A percentile compares a stretch with the other conserved stretches of the same genome.
These are phyloP conservation scores for Ylistrum balloti DNA, from an alignment of 1,140 invertebrate species.

Conservation along the genomic window DNA sequence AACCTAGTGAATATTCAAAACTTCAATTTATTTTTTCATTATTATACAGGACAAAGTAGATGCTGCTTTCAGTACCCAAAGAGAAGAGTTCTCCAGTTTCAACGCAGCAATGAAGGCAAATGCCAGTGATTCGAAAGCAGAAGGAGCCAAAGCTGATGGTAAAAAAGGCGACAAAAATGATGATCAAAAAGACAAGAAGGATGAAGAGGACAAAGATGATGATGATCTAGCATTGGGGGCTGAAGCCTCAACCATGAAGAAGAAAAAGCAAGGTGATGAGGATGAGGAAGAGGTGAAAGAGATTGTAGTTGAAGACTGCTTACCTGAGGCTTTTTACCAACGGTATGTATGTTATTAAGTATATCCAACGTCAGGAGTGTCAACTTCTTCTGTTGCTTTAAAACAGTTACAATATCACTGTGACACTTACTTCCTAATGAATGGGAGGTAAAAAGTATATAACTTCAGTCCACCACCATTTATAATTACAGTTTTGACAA, in stretches of 20 bases:
- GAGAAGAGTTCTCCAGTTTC: conserved; percentile 58
- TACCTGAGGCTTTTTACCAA: conserved; percentile 84
- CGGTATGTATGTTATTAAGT: conserved; percentile 65
- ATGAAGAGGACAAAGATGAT: conserved; percentile 50
- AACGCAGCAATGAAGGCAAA: conserved; percentile 50
- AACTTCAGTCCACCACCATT: too few species aligned
- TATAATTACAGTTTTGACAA: too few species aligned
- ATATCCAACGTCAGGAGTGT: too few species aligned
- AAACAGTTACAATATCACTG: too few species aligned
- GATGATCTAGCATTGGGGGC: conserved; percentile 68
- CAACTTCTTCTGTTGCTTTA: too few species aligned
- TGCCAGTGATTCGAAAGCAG: conserved; percentile 37
- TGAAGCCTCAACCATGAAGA: conserved; percentile 63
- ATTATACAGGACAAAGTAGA: conserved; percentile 52
- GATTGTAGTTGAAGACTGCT: conserved; percentile 87
- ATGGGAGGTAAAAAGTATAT: too few species aligned
- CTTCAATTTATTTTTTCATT: not conserved
- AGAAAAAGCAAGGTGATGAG: conserved; percentile 63
- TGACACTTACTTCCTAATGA: too few species aligned
- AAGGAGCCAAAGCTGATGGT: conserved; percentile 42
- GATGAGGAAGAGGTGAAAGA: conserved; percentile 62
- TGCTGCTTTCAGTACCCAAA: conserved; percentile 56
- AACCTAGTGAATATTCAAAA: too few species aligned
- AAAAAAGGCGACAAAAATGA: conserved; percentile 46
- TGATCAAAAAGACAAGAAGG: conserved; percentile 44